Conservation (phyloP, 2,113 vertebrate species). For the Marmota monax region DNA sequence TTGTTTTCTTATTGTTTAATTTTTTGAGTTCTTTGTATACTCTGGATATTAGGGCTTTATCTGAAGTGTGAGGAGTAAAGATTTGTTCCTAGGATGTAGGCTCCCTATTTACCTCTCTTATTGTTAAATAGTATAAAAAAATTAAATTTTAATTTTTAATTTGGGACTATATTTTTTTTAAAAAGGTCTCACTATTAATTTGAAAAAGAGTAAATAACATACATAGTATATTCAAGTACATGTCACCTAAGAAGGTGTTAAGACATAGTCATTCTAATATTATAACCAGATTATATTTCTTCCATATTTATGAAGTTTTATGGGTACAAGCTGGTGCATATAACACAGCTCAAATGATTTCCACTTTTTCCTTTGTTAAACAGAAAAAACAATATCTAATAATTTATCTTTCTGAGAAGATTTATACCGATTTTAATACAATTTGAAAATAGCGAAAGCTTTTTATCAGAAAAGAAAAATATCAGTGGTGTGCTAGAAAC, state of each 20-base stretch:
- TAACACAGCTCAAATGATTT: not conserved
- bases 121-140: not conserved
- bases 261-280: not conserved
- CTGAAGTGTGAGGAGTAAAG: too few relatives aligned
- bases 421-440: not conserved
- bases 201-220: not conserved
- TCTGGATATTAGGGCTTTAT: too few relatives aligned
- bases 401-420: not conserved
- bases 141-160: not conserved
- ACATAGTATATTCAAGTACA: not conserved
- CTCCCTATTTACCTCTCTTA: too few relatives aligned
- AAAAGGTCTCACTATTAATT: not conserved
- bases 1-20: too few relatives aligned
- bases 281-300: not conserved
- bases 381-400: not conserved
- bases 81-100: too few relatives aligned
- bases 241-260: not conserved
- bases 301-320: not conserved
- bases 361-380: not conserved
- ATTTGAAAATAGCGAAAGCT: slow-evolving; percentile 25
- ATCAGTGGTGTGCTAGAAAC: not conserved
- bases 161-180: slow-evolving; percentile 2
- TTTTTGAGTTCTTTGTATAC: too few relatives aligned
- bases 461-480: slow-evolving; percentile 26
- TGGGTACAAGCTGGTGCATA: not conserved